A percentile compares a stretch with the other conserved stretches of the same genome.
Conservation (phyloP, 2,888 invertebrate genomes). For the Linhomoeus sp. region DNA sequence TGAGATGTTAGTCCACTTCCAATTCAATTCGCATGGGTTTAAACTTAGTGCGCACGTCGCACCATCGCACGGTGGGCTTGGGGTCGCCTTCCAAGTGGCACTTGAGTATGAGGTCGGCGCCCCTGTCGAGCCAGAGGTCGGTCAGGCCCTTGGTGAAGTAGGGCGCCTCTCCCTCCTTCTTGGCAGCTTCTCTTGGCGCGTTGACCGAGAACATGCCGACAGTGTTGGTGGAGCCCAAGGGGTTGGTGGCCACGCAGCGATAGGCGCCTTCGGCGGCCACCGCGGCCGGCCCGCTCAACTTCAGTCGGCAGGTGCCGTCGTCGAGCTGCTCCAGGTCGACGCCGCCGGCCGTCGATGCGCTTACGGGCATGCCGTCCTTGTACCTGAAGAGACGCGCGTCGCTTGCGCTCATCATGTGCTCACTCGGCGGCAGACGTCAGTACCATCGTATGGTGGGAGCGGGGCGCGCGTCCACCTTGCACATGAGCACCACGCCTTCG, state of each 20-base stretch:
- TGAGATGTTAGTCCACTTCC: not conserved
- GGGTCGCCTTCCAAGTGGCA: slow-evolving; percentile 26
- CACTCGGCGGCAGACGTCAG: slow-evolving; percentile 5
- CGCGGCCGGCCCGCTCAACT: slow-evolving; percentile 34
- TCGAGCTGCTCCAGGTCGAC: not conserved
- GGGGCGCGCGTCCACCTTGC: slow-evolving; percentile 29
- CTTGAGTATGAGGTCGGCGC: slow-evolving; percentile 19
- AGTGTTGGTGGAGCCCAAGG: slow-evolving; percentile 33
- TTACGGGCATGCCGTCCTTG: slow-evolving; percentile 12
- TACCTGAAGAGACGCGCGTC: slow-evolving; percentile 17
- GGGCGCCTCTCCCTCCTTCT: slow-evolving; percentile 23
- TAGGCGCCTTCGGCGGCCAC: slow-evolving; percentile 39
- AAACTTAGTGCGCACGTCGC: not conserved
- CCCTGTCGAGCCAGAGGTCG: slow-evolving; percentile 21
- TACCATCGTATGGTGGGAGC: slow-evolving; percentile 25
- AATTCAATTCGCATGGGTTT: not conserved
- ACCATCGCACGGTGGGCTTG: slow-evolving; percentile 23
- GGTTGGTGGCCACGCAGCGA: slow-evolving; percentile 41
- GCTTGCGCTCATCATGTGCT: not conserved
- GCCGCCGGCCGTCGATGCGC: not conserved
- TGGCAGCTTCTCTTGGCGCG: slow-evolving; percentile 13
- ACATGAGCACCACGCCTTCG: slow-evolving; percentile 18
- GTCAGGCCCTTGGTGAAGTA: slow-evolving; percentile 22
- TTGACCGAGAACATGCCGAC: slow-evolving; percentile 17
- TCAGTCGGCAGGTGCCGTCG: slow-evolving; percentile 41